phyloP scores from a whole-genome alignment of 2,888 invertebrate genomes.

The Pedicia rivosa region DNA sequence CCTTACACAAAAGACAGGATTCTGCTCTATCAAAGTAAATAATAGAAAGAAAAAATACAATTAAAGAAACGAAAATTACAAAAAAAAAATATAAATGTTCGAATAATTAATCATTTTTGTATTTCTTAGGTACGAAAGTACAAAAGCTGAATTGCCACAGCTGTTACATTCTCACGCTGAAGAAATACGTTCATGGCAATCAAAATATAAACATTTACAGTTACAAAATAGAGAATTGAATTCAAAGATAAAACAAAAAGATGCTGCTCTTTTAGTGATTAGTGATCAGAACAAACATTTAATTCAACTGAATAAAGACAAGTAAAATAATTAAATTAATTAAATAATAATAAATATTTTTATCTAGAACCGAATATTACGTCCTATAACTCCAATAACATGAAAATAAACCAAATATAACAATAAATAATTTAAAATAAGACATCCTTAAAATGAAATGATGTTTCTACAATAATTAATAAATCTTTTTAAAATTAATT shows the following conservation, averaged over 20 bases:
- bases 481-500: no score
- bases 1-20: slow-evolving; percentile 65
- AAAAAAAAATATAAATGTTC: not conserved
- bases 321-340: slow-evolving; percentile 24
- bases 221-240: slow-evolving; percentile 43
- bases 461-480: no score
- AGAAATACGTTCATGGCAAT: slow-evolving; percentile 54
- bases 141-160: slow-evolving; percentile 61
- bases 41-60: no score
- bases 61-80: slow-evolving; percentile 12
- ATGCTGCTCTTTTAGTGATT: slow-evolving; percentile 44
- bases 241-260: slow-evolving; percentile 49
- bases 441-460: no score
- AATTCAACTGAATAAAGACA: slow-evolving; percentile 52
- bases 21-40: slow-evolving; percentile 50
- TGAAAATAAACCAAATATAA: not conserved
- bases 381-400: not conserved
- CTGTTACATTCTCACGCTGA: slow-evolving; percentile 61
- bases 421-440: no score
- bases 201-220: slow-evolving; percentile 50
- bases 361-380: no score
- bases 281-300: slow-evolving; percentile 56
- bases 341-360: not conserved
- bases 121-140: slow-evolving; percentile 46
- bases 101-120: slow-evolving; percentile 2